Percentiles rank a stretch among this genome's conserved stretches.
Evolutionary conservation across 2,888 invertebrate species (phyloP).

Genomic region (Archaeoteleia sp.): DNA sequence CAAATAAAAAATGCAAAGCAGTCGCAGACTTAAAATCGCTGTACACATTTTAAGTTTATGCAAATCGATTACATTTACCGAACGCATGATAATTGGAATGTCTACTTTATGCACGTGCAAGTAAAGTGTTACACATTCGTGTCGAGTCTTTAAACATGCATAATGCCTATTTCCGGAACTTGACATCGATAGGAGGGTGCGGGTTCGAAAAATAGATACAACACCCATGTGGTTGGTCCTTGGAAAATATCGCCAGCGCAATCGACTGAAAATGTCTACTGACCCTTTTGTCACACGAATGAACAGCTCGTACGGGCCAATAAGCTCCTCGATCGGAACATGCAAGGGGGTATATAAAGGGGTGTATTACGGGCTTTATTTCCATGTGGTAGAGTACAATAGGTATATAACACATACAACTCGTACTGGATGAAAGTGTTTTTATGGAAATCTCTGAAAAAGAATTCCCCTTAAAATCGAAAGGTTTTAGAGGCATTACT

Average conservation of each 20-base stretch:
- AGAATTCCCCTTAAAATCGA: too few relatives aligned
- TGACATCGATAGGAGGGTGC: constrained; percentile 57
- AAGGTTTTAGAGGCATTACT: too few relatives aligned
- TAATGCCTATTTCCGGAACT: constrained; percentile 54
- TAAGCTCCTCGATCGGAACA: constrained; percentile 54
- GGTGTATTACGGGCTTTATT: not conserved
- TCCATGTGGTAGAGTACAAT: too few relatives aligned
- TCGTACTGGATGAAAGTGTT: too few relatives aligned
- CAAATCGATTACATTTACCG: too few relatives aligned
- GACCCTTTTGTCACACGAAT: constrained; percentile 67
- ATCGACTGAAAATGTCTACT: constrained; percentile 72
- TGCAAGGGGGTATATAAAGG: constrained; percentile 22
- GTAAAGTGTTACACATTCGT: constrained; percentile 45
- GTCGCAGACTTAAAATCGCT: not conserved
- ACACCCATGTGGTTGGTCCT: constrained; percentile 34
- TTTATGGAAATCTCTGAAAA: too few relatives aligned
- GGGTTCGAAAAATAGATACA: constrained; percentile 48
- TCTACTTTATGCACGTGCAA: constrained; percentile 25
- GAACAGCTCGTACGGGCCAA: constrained; percentile 62
- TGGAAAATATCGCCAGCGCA: constrained; percentile 64
- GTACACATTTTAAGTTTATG: constrained; percentile 4
- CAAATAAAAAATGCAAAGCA: too few relatives aligned
- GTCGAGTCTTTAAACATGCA: constrained; percentile 53
- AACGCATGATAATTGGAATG: constrained; percentile 37
- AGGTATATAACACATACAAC: too few relatives aligned